These are phyloP conservation scores for Phaenicophaeus curvirostris DNA, from an alignment of 2,797 vertebrate genomes.

Conservation along the genomic window DNA sequence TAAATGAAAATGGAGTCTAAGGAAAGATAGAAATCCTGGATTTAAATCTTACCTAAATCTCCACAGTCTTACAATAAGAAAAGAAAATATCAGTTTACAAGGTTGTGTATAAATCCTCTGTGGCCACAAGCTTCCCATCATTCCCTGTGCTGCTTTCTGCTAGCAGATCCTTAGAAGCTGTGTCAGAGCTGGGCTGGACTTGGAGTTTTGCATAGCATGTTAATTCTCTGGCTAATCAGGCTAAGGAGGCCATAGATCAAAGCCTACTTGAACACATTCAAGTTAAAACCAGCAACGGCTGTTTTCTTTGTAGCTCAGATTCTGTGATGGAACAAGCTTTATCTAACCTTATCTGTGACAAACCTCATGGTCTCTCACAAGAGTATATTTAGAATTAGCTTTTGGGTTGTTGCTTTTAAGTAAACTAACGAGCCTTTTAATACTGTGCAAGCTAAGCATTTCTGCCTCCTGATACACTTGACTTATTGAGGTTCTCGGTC, in stretches of 20 bases:
- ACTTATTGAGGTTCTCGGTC: neutral
- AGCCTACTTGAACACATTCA: neutral
- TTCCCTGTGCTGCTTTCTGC: neutral
- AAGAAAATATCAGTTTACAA: neutral
- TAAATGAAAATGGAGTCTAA: neutral
- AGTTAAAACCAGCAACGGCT: neutral
- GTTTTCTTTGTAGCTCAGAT: conserved; percentile 21
- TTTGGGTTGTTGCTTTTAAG: neutral
- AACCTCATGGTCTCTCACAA: neutral
- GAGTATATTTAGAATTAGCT: conserved; percentile 38
- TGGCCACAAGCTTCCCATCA: neutral
- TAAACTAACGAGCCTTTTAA: conserved; percentile 16
- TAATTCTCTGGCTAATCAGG: neutral
- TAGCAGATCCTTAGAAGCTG: neutral
- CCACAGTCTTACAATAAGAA: neutral
- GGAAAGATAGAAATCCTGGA: neutral
- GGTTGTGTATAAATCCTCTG: neutral
- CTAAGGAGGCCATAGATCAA: neutral
- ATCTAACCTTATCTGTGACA: conserved; percentile 1
- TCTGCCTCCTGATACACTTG: neutral
- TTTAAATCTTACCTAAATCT: neutral
- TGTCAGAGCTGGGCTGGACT: neutral
- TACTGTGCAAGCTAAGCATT: neutral
- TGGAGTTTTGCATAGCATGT: neutral
- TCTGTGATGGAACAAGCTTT: conserved; percentile 16